Evolutionary conservation across 2,888 invertebrate species (phyloP), one percentile per base, ranked within the genome.

Genomic region (Tetranychus piercei): DNA sequence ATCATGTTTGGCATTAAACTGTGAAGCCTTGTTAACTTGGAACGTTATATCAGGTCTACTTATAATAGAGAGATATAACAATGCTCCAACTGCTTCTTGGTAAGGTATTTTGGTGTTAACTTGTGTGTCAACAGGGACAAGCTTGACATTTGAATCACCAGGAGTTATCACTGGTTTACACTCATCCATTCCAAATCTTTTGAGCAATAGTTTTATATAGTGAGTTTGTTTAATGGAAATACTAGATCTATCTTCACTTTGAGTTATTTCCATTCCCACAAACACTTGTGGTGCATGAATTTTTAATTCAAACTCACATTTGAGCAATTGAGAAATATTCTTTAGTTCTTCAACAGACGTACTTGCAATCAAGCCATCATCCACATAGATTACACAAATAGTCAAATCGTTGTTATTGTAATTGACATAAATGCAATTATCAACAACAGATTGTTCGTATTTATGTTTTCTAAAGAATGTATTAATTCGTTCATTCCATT

Each of bases 361-460:
- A 9, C 45, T 45, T 6, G 45, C 6, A 45, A 45, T 45, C 6
- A 76, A n/a, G 4, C 71, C 71, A 70, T 77, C 77, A 71, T 77
- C 77, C 7, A 77, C 77, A 75, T 77, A 77, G 11, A 77, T 69
- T 18, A 73, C 77, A 1, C 77, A 9, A 22, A 77, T 44, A 8
- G 45, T 45, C 9, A 45, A 45, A 8, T 9, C 45, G 9, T 45
- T 9, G 45, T 6, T 45, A 9, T n/a, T n/a, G n/a, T 8, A 45
- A 45, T 45, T 45, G 7, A 45, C 45, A 45, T 8, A 45, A 45
- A 45, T 45, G 9, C 45, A 45, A 6, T 45, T 45, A 9, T 45
- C 45, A 45, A 9, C 6, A 8, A 8, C 7, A 45, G 7, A 45
- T 45, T 45, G 45, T 45, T 45, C 7, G 9, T 8, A 45, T 9